These are phyloP conservation scores for Philaethria dido DNA, from an alignment of 2,888 invertebrate genomes.

Conservation along the genomic window DNA sequence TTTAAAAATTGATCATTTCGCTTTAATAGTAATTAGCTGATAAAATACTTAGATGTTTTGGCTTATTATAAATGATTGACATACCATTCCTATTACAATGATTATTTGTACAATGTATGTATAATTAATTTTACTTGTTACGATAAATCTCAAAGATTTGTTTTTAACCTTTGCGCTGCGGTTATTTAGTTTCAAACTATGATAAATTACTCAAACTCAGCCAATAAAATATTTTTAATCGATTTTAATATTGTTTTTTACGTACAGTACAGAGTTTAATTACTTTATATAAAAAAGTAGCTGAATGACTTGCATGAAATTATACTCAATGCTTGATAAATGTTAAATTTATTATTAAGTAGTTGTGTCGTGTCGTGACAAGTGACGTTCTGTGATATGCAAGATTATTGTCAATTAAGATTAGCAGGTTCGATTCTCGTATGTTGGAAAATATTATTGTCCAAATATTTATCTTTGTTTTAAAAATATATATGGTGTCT, in stretches of 20 bases:
- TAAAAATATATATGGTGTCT: background rate
- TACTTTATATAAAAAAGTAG: background rate
- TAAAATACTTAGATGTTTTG: no score
- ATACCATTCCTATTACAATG: no score
- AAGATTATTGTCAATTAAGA: background rate
- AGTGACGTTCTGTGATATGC: background rate
- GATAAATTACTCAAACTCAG: no score
- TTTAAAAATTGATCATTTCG: no score
- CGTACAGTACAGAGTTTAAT: background rate
- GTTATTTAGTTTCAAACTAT: no score
- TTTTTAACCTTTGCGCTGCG: no score
- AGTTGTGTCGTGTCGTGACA: background rate
- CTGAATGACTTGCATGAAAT: conserved; percentile 9
- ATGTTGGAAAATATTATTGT: background rate
- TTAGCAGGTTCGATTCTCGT: background rate
- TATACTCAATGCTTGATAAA: background rate
- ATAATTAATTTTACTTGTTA: no score
- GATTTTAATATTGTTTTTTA: background rate
- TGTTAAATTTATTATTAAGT: conserved; percentile 3
- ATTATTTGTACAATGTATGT: no score
- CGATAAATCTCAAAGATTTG: no score
- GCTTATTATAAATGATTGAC: no score
- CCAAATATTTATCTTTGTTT: background rate
- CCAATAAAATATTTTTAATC: no score
- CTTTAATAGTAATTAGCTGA: no score